These are phyloP conservation scores for Cactoblastis cactorum DNA, from an alignment of 2,888 invertebrate genomes.

Conservation along the genomic window DNA sequence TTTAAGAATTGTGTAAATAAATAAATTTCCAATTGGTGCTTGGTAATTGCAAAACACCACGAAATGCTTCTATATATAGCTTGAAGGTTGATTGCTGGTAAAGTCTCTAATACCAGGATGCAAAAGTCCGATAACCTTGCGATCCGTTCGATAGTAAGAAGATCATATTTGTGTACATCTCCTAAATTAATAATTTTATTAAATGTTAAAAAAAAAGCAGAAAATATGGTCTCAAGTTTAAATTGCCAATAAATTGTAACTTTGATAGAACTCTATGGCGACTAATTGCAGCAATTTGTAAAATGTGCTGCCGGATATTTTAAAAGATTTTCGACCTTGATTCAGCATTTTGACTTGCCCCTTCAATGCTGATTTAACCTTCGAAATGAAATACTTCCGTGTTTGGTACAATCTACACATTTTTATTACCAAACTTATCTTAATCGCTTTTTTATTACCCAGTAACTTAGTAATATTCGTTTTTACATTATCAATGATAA, in stretches of 20 bases:
- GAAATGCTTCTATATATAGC: too few relatives aligned
- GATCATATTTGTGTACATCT: too few relatives aligned
- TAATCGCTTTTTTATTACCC: constrained; percentile 19
- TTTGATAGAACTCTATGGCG: neutral
- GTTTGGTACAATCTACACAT: neutral
- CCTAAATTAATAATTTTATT: too few relatives aligned
- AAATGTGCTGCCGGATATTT: too few relatives aligned
- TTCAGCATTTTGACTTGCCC: constrained; percentile 23
- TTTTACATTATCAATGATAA: neutral
- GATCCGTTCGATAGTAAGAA: too few relatives aligned
- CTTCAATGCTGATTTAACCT: constrained; percentile 41
- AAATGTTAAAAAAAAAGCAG: neutral
- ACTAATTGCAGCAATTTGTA: too few relatives aligned
- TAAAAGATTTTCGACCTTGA: constrained; percentile 14
- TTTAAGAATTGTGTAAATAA: too few relatives aligned
- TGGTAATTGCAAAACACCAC: too few relatives aligned
- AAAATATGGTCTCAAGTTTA: neutral
- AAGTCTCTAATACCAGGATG: too few relatives aligned
- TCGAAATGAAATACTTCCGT: constrained; percentile 19
- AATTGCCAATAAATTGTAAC: neutral
- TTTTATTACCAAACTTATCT: constrained; percentile 17
- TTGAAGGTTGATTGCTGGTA: too few relatives aligned
- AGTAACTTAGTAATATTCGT: neutral
- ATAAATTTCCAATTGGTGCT: too few relatives aligned
- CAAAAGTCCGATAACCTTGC: too few relatives aligned